Conservation (phyloP, 2,888 invertebrate species). For the Gortyna flavago region DNA sequence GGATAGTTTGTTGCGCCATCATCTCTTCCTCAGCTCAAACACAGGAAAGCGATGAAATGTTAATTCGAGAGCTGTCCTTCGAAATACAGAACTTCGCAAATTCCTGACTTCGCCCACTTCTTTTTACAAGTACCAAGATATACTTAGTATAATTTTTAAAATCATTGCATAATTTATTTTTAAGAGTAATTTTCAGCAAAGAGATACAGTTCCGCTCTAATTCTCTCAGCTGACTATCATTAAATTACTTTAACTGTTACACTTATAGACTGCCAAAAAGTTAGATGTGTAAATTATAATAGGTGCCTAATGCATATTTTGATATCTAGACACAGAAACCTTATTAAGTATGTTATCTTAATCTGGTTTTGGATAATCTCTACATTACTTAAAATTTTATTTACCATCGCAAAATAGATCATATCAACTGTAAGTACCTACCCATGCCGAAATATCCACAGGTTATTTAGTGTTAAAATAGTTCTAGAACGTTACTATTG, state of each 20-base stretch:
- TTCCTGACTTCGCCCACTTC: not conserved
- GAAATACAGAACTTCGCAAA: not conserved
- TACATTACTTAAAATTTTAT: not conserved
- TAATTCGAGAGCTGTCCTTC: not conserved
- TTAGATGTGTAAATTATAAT: not conserved
- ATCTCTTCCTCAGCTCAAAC: not conserved
- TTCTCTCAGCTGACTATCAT: slow-evolving; percentile 1
- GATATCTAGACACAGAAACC: slow-evolving; percentile 24
- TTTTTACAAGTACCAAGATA: not conserved
- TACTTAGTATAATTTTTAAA: not conserved
- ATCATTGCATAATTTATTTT: not conserved
- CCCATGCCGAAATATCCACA: not conserved
- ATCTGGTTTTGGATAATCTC: slow-evolving; percentile 15
- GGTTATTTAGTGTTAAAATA: not conserved
- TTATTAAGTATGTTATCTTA: slow-evolving; percentile 20
- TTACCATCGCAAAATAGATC: not conserved
- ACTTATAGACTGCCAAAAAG: not conserved
- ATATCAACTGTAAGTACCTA: not conserved
- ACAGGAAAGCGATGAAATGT: not conserved
- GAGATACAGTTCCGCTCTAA: slow-evolving; percentile 35
- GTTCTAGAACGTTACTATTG: slow-evolving; percentile 3
- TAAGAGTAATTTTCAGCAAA: slow-evolving; percentile 4
- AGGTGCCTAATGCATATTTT: slow-evolving; percentile 17
- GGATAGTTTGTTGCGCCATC: too few species aligned
- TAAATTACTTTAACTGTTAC: slow-evolving; percentile 2